Conservation (phyloP, 2,113 vertebrate species). For the Neomonachus schauinslandi region DNA sequence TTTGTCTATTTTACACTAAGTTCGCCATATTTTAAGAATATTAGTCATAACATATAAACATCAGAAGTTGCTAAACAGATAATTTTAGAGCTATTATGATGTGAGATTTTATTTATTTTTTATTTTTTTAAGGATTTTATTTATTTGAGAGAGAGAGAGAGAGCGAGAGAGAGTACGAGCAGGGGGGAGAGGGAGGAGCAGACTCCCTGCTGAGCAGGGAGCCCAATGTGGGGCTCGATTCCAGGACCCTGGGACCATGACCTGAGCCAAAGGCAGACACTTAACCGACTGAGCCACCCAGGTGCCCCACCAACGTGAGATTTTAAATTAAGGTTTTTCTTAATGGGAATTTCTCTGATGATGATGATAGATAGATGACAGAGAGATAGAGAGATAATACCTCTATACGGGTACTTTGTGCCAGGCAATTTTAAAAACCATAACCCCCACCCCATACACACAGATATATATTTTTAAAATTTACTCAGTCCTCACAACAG, state of each 20-base stretch:
- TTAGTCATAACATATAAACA: not conserved
- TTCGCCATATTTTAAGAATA: slow-evolving; percentile 1
- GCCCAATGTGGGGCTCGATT: too few species aligned
- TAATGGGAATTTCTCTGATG: not conserved
- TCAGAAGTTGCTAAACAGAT: not conserved
- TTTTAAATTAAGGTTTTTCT: not conserved
- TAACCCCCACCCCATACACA: not conserved
- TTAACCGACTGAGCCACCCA: too few species aligned
- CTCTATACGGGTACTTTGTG: not conserved
- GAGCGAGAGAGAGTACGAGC: too few species aligned
- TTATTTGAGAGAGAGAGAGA: too few species aligned
- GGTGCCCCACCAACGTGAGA: too few species aligned
- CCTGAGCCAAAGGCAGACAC: too few species aligned
- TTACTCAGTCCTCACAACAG: not conserved
- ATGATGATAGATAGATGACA: not conserved
- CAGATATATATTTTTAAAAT: not conserved
- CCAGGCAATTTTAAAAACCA: not conserved
- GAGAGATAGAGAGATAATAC: not conserved
- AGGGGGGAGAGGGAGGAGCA: too few species aligned
- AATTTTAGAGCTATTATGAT: not conserved
- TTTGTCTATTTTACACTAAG: not conserved
- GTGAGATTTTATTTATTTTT: not conserved
- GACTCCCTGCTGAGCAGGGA: too few species aligned
- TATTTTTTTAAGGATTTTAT: not conserved
- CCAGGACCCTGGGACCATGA: too few species aligned